phyloP scores from a whole-genome alignment of 2,888 invertebrate species.

The Lycocerus yunnanus region DNA sequence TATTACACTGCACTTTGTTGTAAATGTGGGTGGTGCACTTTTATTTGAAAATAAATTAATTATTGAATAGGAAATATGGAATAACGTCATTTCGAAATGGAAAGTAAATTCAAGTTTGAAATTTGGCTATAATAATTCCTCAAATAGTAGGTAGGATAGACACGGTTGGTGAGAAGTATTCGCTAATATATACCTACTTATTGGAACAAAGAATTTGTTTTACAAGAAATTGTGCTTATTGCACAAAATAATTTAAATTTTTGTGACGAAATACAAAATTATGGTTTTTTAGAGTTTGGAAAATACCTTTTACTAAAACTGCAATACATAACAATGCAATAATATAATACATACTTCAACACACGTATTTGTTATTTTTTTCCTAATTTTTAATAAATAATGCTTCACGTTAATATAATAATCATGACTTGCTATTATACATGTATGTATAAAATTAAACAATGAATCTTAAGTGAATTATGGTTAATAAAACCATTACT shows the following conservation, averaged over 20 bases:
- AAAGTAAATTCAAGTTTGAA: not conserved
- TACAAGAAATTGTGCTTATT: not conserved
- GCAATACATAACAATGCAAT: too few species aligned
- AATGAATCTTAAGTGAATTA: not conserved
- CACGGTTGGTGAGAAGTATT: not conserved
- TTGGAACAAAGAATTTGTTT: not conserved
- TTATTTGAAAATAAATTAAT: not conserved
- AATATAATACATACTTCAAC: too few species aligned
- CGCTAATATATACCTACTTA: not conserved
- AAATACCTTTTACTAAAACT: not conserved
- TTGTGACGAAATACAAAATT: not conserved
- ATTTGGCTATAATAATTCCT: too few species aligned
- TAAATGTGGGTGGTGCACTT: not conserved
- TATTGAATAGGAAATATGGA: not conserved
- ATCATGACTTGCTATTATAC: not conserved
- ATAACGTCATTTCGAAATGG: not conserved
- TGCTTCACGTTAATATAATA: not conserved
- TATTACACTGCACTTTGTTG: not conserved
- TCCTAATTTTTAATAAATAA: not conserved
- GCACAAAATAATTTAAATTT: not conserved
- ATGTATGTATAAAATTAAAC: not conserved
- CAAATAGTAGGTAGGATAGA: not conserved
- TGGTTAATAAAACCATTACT: not conserved
- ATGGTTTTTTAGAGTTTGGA: not conserved
- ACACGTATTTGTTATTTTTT: not conserved